phyloP scores from a whole-genome alignment of 2,797 vertebrate genomes.

The Percopsis omiscomaycus region DNA sequence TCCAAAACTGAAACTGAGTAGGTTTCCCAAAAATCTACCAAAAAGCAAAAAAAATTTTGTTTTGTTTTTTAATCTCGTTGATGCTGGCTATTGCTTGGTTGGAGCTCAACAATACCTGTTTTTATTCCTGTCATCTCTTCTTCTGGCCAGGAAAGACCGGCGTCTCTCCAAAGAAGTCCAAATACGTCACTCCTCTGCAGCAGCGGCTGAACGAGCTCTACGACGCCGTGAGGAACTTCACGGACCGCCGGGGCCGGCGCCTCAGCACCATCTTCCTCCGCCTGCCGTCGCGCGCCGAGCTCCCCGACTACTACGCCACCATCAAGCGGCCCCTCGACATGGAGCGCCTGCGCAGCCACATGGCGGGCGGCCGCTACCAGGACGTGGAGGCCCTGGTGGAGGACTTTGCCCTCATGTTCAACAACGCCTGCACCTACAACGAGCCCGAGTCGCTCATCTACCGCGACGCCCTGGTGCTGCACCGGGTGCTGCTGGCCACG shows the following conservation, averaged over 20 bases:
- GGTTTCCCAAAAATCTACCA: constrained; percentile 43
- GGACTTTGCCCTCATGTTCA: constrained; percentile 98
- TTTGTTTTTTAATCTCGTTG: not conserved
- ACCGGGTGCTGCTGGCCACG: constrained; percentile 93
- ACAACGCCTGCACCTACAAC: constrained; percentile 98
- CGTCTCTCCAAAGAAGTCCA: constrained; percentile 95
- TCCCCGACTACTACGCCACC: constrained; percentile 97
- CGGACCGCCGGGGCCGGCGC: constrained; percentile 91
- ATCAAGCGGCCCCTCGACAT: constrained; percentile 98
- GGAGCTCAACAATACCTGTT: not conserved
- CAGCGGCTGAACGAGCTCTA: constrained; percentile 95
- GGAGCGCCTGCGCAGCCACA: constrained; percentile 95
- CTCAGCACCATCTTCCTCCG: constrained; percentile 96
- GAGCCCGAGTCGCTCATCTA: constrained; percentile 98
- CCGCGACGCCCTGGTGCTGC: constrained; percentile 93
- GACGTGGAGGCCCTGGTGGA: constrained; percentile 95
- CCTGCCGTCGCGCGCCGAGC: constrained; percentile 91
- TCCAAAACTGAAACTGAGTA: constrained; percentile 96
- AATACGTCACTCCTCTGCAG: constrained; percentile 95
- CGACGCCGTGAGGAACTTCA: constrained; percentile 95
- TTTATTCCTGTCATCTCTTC: not conserved
- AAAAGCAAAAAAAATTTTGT: not conserved
- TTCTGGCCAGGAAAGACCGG: constrained; percentile 83
- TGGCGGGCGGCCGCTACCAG: constrained; percentile 94
- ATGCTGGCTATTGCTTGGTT: not conserved